Base-by-base conservation (phyloP, 2,888 invertebrate species). In the Tortricodes alternella region DNA sequence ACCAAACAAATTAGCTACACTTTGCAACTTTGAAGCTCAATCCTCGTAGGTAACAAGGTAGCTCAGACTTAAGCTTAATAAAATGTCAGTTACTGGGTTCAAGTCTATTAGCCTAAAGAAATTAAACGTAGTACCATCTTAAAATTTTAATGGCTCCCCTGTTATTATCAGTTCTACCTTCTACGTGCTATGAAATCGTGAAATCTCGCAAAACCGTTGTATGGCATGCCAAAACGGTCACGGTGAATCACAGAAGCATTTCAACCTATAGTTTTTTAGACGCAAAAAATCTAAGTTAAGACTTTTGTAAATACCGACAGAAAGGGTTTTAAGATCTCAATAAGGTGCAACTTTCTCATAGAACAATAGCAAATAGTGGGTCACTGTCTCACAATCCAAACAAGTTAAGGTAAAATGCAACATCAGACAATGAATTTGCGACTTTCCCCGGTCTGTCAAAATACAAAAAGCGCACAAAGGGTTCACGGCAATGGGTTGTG, bases 401-500 rank as follows among this genome's bases (percentile, higher is more conserved):
- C 38, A 63, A 65, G 78, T 84, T 80, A 80, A 83, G 81, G 80
- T 84, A 71, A 66, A 65, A 64, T 59, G 59, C 59, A 66, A 64
- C 19, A 15, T 58, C 59, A 58, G 35, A 62, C 62, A 73, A 64
- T 69, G 62, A 64, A 58, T 53, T 51, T 43, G 65, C 63, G 62
- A 85, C 82, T 87, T 87, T 85, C 85, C 66, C 80, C 74, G 64
- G 75, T 75, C 67, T 69, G 65, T 66, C 59, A 68, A 70, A 76
- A n/a, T n/a, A 71, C 66, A 74, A 62, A 68, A 67, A 64, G n/a
- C 59, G 68, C 81, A 86, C 81, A 83, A 87, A 80, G 71, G 73
- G 73, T 74, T 70, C 78, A 83, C 85, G 83, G 83, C 82, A 85
- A 88, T 84, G 70, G 80, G 80, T 89, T 89, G 86, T 71, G 84